phyloP scores from a whole-genome alignment of 2,797 vertebrate species.

The Danio choprae region DNA sequence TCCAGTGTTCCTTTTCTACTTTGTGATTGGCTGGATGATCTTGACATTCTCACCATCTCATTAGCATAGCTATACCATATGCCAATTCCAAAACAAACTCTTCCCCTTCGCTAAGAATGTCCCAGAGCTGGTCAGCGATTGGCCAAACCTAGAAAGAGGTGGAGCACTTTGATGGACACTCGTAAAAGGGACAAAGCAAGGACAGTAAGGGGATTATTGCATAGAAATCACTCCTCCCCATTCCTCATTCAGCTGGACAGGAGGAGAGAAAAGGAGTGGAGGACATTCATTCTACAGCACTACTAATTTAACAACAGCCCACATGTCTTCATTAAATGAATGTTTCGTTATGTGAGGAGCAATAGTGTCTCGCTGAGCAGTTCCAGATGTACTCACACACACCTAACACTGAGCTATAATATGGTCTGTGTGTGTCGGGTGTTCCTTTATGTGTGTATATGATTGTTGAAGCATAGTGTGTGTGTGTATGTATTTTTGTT shows the following conservation, averaged over 20 bases:
- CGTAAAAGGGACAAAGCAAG: constrained; percentile 20
- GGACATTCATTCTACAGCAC: constrained; percentile 14
- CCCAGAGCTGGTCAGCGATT: constrained; percentile 22
- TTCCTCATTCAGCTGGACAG: neutral
- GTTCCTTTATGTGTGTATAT: neutral
- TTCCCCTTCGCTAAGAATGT: constrained; percentile 11
- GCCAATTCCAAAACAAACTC: constrained; percentile 1
- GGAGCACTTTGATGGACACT: constrained; percentile 7
- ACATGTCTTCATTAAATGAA: constrained; percentile 1
- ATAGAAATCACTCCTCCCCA: constrained; percentile 11
- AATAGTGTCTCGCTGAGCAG: neutral
- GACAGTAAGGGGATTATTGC: constrained; percentile 4
- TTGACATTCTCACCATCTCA: constrained; percentile 87
- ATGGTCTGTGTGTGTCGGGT: constrained; percentile 1
- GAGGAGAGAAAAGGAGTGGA: neutral
- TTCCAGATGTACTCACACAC: constrained; percentile 7
- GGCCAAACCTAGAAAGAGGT: constrained; percentile 1
- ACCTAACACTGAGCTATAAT: neutral
- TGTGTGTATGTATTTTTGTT: constrained; percentile 4
- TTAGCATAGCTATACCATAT: constrained; percentile 42
- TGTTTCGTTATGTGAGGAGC: constrained; percentile 6
- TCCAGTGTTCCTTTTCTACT: constrained; percentile 98
- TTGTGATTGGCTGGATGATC: constrained; percentile 97
- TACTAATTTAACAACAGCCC: constrained; percentile 23
- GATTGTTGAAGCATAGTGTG: neutral